Conservation (phyloP, 2,888 invertebrate genomes). For the Drosophila heteroneura region DNA sequence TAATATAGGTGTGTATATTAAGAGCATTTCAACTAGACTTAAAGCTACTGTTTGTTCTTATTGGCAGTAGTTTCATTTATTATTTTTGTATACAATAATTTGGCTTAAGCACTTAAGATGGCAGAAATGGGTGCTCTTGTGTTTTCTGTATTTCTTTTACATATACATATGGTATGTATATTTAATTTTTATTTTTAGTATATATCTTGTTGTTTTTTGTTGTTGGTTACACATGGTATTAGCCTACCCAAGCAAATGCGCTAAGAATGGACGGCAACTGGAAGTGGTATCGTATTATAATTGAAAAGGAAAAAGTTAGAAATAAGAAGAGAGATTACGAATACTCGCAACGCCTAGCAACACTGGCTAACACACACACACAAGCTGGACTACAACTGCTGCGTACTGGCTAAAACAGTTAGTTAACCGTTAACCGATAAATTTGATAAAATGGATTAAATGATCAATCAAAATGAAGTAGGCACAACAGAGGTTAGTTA, state of each 20-base stretch:
- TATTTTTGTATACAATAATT: constrained; percentile 21
- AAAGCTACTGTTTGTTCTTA: constrained; percentile 85
- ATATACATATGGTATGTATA: constrained; percentile 14
- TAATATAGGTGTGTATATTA: constrained; percentile 41
- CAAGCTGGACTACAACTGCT: constrained; percentile 70
- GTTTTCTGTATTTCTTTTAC: constrained; percentile 57
- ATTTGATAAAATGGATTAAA: constrained; percentile 38
- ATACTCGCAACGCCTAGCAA: constrained; percentile 42
- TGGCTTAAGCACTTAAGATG: constrained; percentile 45
- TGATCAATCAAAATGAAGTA: constrained; percentile 50
- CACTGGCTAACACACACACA: constrained; percentile 38
- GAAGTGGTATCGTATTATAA: constrained; percentile 49
- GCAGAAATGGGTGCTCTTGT: constrained; percentile 79
- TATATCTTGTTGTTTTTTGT: constrained; percentile 23
- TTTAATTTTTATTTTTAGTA: constrained; percentile 24
- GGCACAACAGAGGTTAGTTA: constrained; percentile 77
- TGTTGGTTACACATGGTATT: constrained; percentile 42
- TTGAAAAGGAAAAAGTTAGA: constrained; percentile 31
- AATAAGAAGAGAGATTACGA: constrained; percentile 26
- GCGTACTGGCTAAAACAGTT: constrained; percentile 64
- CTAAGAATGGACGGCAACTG: constrained; percentile 50
- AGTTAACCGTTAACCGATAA: constrained; percentile 34
- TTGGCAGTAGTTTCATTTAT: constrained; percentile 82
- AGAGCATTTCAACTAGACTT: constrained; percentile 62
- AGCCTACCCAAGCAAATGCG: constrained; percentile 83